A percentile compares a stretch with the other conserved stretches of the same genome.
Evolutionary conservation across 1,140 invertebrate genomes (phyloP).

Genomic region (Bombyx mandarina): DNA sequence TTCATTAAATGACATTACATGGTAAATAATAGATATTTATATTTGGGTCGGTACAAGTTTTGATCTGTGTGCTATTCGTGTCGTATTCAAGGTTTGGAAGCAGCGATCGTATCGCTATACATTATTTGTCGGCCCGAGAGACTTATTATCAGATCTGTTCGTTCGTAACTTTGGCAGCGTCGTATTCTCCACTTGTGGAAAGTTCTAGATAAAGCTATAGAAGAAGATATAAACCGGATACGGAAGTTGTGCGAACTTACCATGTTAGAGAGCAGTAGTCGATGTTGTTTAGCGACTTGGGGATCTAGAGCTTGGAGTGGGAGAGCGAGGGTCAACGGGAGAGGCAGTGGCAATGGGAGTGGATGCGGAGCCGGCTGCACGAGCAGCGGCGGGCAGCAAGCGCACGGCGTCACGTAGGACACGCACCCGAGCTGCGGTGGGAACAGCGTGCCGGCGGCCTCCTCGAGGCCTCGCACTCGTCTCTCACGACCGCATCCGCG

Average conservation of each 20-base stretch:
- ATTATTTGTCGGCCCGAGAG: constrained; percentile 29
- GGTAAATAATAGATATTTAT: constrained; percentile 41
- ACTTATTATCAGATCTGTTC: constrained; percentile 46
- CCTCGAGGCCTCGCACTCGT: constrained; percentile 58
- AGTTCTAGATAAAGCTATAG: constrained; percentile 14
- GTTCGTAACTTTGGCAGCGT: constrained; percentile 43
- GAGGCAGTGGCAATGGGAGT: constrained; percentile 50
- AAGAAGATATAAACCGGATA: constrained; percentile 17
- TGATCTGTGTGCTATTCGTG: constrained; percentile 22
- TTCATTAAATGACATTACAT: constrained; percentile 20
- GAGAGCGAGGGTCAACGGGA: constrained; percentile 50
- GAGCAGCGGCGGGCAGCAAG: constrained; percentile 59
- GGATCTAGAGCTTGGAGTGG: constrained; percentile 57
- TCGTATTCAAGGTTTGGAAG: constrained; percentile 19
- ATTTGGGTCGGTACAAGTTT: constrained; percentile 18
- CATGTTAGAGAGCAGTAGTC: constrained; percentile 72
- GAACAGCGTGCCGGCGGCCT: constrained; percentile 68
- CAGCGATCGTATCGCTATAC: constrained; percentile 32
- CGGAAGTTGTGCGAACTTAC: constrained; percentile 41
- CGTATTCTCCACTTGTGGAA: constrained; percentile 25
- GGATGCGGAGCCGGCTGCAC: constrained; percentile 47
- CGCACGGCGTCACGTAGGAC: constrained; percentile 65
- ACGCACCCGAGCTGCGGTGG: constrained; percentile 66
- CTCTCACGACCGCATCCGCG: constrained; percentile 64
- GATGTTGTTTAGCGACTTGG: constrained; percentile 64